Evolutionary conservation across 64 coral and sea anemone genomes (phyloP).

Genomic region (Orbicella faveolata): DNA sequence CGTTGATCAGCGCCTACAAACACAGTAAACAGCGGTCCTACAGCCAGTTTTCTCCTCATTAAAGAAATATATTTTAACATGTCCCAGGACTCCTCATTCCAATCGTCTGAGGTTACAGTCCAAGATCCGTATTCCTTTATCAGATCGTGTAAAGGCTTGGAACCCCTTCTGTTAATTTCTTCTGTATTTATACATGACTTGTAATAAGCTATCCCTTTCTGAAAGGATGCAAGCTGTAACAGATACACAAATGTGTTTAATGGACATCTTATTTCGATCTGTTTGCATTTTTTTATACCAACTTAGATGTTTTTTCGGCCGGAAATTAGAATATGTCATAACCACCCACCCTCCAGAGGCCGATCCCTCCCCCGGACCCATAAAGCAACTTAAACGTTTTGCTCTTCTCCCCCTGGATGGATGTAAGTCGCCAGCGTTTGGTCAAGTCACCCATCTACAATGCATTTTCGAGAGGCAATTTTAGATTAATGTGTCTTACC

Average conservation of each 20-base stretch:
- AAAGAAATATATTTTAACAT: conserved; percentile 25
- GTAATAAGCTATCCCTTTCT: conserved; percentile 42
- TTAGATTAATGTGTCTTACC: no score
- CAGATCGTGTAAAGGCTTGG: conserved; percentile 44
- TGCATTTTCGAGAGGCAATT: no score
- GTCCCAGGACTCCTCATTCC: conserved; percentile 40
- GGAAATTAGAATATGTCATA: no score
- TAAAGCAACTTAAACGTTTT: no score
- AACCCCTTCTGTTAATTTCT: conserved; percentile 27
- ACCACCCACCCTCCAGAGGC: no score
- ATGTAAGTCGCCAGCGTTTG: no score
- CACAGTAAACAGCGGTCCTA: conserved; percentile 16
- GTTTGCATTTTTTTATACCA: neutral
- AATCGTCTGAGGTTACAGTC: conserved; percentile 37
- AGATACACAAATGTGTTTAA: neutral
- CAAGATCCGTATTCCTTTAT: conserved; percentile 51
- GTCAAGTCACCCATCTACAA: no score
- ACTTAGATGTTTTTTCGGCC: no score
- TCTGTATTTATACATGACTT: conserved; percentile 48
- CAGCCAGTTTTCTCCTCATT: conserved; percentile 32
- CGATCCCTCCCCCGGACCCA: no score
- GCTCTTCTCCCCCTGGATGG: no score
- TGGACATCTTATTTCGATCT: neutral
- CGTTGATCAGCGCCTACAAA: conserved; percentile 33
- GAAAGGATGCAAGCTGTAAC: conserved; percentile 2